These are phyloP conservation scores for Aphelenchoides fujianensis DNA, from an alignment of 1,140 invertebrate genomes.

Conservation along the genomic window DNA sequence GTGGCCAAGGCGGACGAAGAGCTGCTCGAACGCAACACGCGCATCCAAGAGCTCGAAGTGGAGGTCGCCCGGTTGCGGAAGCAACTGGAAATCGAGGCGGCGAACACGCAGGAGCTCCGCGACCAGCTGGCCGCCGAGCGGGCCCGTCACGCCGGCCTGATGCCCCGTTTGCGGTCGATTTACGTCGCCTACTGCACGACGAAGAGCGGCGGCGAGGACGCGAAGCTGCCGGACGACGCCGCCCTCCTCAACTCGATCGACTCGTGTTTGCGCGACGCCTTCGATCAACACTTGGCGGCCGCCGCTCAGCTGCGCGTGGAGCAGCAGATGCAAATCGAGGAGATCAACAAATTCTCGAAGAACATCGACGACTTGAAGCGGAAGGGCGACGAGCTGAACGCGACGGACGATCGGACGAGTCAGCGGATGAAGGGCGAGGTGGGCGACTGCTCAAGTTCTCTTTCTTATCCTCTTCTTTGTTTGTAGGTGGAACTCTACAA, in stretches of 20 bases:
- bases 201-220: slow-evolving; percentile 11
- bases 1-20: slow-evolving; percentile 24
- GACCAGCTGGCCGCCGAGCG: slow-evolving; percentile 40
- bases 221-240: slow-evolving; percentile 32
- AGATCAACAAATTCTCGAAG: slow-evolving; percentile 27
- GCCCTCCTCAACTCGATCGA: slow-evolving; percentile 38
- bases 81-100: slow-evolving; percentile 27
- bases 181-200: not conserved
- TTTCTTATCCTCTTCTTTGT: too few species aligned
- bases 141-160: slow-evolving; percentile 31
- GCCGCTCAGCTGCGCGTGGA: slow-evolving; percentile 47
- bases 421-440: too few species aligned
- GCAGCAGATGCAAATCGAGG: slow-evolving; percentile 43
- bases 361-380: slow-evolving; percentile 12
- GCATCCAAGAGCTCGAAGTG: slow-evolving; percentile 21
- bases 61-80: slow-evolving; percentile 18
- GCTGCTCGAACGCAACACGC: slow-evolving; percentile 17
- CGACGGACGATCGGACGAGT: slow-evolving; percentile 32
- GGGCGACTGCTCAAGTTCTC: too few species aligned
- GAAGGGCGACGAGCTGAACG: slow-evolving; percentile 6
- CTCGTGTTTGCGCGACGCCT: slow-evolving; percentile 40
- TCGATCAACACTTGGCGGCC: slow-evolving; percentile 33
- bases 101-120: slow-evolving; percentile 26
- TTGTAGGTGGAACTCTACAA: not conserved
- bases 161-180: slow-evolving; percentile 39